Base-by-base conservation (phyloP, 2,888 invertebrate genomes). In the Agonopterix subpropinquella region DNA sequence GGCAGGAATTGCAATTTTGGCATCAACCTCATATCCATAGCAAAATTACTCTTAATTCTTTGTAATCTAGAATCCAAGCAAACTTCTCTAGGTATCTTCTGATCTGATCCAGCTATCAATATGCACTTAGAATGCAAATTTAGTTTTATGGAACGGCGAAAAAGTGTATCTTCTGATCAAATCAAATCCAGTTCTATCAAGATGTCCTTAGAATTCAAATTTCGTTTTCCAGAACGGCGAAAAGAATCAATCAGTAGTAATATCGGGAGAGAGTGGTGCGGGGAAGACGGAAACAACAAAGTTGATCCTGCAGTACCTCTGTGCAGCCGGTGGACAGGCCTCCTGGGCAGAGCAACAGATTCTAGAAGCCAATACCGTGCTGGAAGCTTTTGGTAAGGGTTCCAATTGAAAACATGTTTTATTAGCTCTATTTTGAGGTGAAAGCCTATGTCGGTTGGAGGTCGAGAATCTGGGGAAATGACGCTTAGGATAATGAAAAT, bases 321-420 rank as follows among this genome's bases (percentile, higher is more conserved):
- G 97, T 80, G 95, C 96, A 10, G 96, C 97, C 7, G 95, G 95
- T 7, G 87, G 85, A 0, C 87, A 87, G 55, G 85, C 87, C 11
- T 95, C 96, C 1, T 97, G 97, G 97, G 95, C 97, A n/a, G 96
- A 97, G 72, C 96, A 97, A 74, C 97, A 97, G 88, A 97, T 97
- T 63, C 90, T 97, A 18, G 97, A 97, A 78, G 97, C 97, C 5
- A 97, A 97, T 74, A 97, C 96, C 10, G 96, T 97, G 58, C 88
- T 97, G 44, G 97, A 97, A 85, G 96, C 97, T 39, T 97, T 97
- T 73, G 97, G 97, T 95, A 88, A 89, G 89, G n/a, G 28, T 28
- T 28, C 28, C 5, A 28, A 28, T 28, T 28, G 5, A 28, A 28
- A 28, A 28, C 28, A 28, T 28, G 28, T 18, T 18, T 18, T 18